A percentile compares a stretch with the other conserved stretches of the same genome.
These are phyloP conservation scores for Brachypteracias leptosomus DNA, from an alignment of 2,113 vertebrate genomes.

Conservation along the genomic window DNA sequence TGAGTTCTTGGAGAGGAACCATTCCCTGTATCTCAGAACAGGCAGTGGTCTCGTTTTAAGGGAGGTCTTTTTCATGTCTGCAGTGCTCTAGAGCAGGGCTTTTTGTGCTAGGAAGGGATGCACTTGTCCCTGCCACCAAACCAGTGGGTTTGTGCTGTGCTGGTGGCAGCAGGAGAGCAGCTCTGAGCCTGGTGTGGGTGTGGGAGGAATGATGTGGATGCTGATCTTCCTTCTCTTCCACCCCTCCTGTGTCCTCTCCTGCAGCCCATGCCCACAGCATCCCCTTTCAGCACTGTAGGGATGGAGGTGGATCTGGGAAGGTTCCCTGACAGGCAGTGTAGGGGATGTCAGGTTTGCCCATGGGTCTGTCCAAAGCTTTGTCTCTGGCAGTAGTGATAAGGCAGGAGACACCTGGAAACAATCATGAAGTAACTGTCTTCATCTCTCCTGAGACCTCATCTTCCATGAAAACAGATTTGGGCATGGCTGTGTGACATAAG, in stretches of 20 bases:
- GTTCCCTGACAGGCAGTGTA: no score
- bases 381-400: not conserved
- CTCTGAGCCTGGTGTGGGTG: fast-evolving
- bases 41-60: not conserved
- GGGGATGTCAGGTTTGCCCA: not conserved
- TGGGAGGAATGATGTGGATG: not conserved
- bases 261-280: fast-evolving
- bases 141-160: not conserved
- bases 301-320: not conserved
- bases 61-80: not conserved
- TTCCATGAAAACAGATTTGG: not conserved
- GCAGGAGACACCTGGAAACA: not conserved
- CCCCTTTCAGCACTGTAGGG: not conserved
- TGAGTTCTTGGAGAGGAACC: not conserved
- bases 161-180: not conserved
- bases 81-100: no score
- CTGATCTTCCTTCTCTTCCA: not conserved
- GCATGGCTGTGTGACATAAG: not conserved
- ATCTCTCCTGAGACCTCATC: not conserved
- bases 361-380: not conserved
- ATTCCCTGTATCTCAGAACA: not conserved
- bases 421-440: not conserved
- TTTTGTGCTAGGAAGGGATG: not conserved
- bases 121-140: not conserved
- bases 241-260: fast-evolving